Conservation (phyloP, 1,140 invertebrate genomes). For the Eumeta japonica region DNA sequence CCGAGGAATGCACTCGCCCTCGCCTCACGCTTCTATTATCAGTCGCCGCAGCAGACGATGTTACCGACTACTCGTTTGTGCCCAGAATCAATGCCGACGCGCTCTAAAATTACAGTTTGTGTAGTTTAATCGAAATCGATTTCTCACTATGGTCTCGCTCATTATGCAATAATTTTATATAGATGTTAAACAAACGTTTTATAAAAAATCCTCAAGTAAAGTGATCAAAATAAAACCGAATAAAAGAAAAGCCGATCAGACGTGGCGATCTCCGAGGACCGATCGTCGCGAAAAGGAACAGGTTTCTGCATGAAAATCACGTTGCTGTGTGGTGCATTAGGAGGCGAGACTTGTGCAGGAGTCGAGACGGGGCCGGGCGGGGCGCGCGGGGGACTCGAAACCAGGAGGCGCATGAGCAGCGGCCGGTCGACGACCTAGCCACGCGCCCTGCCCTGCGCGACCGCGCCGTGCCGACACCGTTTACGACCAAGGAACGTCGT, state of each 20-base stretch:
- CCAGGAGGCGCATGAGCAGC: conserved; percentile 43
- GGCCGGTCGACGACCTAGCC: conserved; percentile 48
- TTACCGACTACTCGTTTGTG: conserved; percentile 1
- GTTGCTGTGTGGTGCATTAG: conserved; percentile 46
- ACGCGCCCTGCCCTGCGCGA: conserved; percentile 40
- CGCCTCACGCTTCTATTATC: conserved; percentile 13
- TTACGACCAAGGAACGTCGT: no score
- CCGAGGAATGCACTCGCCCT: conserved; percentile 16
- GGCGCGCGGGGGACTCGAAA: conserved; percentile 32
- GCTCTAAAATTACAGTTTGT: no score
- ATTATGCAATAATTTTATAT: no score
- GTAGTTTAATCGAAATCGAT: no score
- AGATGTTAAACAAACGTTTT: no score
- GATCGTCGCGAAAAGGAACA: conserved; percentile 43
- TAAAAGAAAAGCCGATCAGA: no score
- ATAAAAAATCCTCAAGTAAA: no score
- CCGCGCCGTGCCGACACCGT: conserved; percentile 40
- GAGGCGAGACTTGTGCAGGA: no score
- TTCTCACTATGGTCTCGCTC: no score
- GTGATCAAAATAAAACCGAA: no score
- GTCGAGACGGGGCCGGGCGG: conserved; percentile 25
- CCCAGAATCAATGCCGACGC: no score
- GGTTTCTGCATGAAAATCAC: conserved; percentile 51
- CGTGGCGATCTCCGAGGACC: no score
- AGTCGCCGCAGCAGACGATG: conserved; percentile 18